These are phyloP conservation scores for Xiphorhynchus erythropygius DNA, from an alignment of 2,797 vertebrate species.

Conservation along the genomic window DNA sequence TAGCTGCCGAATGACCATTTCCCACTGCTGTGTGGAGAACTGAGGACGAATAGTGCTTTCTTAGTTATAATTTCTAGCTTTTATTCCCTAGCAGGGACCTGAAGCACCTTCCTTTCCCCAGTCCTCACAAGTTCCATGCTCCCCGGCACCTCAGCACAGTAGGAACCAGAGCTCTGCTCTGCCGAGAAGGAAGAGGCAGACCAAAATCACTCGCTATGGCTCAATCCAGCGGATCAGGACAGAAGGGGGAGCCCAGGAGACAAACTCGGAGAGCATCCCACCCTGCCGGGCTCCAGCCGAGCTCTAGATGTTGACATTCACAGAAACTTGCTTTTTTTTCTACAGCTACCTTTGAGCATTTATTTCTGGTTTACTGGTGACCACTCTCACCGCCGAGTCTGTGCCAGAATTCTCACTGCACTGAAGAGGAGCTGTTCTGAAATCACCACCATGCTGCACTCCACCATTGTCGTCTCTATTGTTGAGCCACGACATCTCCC, in stretches of 20 bases:
- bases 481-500: neutral
- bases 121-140: neutral
- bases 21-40: neutral
- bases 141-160: rapidly evolving
- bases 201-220: neutral
- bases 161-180: neutral
- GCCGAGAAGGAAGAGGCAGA: rapidly evolving
- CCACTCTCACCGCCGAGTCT: neutral
- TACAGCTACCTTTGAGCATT: neutral
- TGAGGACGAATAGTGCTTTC: neutral
- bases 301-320: neutral
- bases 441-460: rapidly evolving
- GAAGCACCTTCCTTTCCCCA: neutral
- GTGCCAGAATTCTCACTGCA: rapidly evolving
- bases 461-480: neutral
- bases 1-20: neutral
- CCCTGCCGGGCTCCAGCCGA: neutral
- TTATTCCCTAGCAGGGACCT: neutral
- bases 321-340: neutral
- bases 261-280: neutral
- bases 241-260: slow-evolving; percentile 57
- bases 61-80: neutral
- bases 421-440: neutral
- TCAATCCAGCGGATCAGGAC: neutral
- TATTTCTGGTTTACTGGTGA: neutral